Evolutionary conservation across 2,888 invertebrate genomes (phyloP).

Genomic region (Plusia festucae): DNA sequence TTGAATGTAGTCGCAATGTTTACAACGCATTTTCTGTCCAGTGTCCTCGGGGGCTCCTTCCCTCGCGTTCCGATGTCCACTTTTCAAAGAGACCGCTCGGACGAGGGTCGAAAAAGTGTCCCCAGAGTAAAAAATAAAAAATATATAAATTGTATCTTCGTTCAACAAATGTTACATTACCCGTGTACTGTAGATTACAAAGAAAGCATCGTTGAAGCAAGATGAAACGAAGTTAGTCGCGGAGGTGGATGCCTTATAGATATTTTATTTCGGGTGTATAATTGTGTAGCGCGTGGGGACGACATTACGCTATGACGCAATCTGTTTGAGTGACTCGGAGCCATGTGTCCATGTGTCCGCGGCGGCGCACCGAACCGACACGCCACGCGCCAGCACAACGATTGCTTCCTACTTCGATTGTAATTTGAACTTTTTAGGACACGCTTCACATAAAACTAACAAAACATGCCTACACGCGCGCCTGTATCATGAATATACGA

Average conservation of each 20-base stretch:
- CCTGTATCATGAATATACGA: neutral
- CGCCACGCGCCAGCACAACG: conserved; percentile 1
- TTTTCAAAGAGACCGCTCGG: conserved; percentile 89
- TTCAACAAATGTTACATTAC: conserved; percentile 81
- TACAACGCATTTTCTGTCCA: conserved; percentile 89
- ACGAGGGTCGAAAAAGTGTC: conserved; percentile 90
- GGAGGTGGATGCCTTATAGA: conserved; percentile 75
- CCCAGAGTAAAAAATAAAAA: conserved; percentile 88
- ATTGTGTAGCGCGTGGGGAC: conserved; percentile 83
- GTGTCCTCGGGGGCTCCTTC: conserved; percentile 88
- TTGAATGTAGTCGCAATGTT: conserved; percentile 90
- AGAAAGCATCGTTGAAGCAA: conserved; percentile 72
- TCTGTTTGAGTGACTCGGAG: conserved; percentile 84
- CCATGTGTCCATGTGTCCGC: conserved; percentile 69
- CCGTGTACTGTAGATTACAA: conserved; percentile 82
- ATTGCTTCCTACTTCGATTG: conserved; percentile 23
- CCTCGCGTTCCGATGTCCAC: conserved; percentile 90
- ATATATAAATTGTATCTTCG: conserved; percentile 86
- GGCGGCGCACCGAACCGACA: conserved; percentile 20
- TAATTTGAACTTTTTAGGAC: conserved; percentile 13
- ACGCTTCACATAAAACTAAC: neutral
- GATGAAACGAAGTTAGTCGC: conserved; percentile 72
- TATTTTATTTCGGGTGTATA: conserved; percentile 85
- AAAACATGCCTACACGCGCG: neutral
- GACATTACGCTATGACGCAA: conserved; percentile 81